These are phyloP conservation scores for Zoanthus gigantus DNA, from an alignment of 92 coral and sea anemone genomes.

Conservation along the genomic window DNA sequence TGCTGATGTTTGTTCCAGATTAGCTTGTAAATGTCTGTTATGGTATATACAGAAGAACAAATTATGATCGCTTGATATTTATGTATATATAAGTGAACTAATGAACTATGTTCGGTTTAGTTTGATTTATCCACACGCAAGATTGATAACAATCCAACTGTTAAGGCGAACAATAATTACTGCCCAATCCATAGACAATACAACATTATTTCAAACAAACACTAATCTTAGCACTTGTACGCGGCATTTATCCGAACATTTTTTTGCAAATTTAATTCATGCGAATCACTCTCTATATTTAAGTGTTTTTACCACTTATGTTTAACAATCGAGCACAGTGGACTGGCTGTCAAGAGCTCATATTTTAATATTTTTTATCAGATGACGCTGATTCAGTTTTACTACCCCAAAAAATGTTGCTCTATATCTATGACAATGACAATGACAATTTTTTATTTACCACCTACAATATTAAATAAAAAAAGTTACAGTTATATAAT, in stretches of 20 bases:
- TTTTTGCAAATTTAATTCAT: background rate
- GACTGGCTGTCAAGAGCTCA: constrained; percentile 4
- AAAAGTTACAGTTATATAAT: no score
- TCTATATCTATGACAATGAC: no score
- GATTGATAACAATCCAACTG: background rate
- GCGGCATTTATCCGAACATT: background rate
- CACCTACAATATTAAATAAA: no score
- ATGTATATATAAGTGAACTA: constrained; percentile 7
- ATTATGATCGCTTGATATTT: constrained; percentile 1
- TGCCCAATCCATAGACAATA: constrained; percentile 8
- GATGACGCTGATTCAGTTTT: background rate
- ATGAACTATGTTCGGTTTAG: constrained; percentile 1
- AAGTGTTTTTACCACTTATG: background rate
- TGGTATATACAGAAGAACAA: constrained; percentile 31
- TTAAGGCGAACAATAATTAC: background rate
- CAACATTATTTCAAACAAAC: constrained; percentile 9
- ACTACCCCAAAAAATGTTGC: background rate
- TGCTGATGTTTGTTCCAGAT: constrained; percentile 55
- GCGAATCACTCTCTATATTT: background rate
- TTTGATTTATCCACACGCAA: background rate
- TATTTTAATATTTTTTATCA: background rate
- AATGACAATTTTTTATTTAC: no score
- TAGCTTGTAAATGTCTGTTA: constrained; percentile 49
- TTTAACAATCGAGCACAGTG: constrained; percentile 2
- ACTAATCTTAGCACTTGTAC: constrained; percentile 3